These are phyloP conservation scores for Anoplophora glabripennis DNA, from an alignment of 1,140 invertebrate species.

Conservation along the genomic window DNA sequence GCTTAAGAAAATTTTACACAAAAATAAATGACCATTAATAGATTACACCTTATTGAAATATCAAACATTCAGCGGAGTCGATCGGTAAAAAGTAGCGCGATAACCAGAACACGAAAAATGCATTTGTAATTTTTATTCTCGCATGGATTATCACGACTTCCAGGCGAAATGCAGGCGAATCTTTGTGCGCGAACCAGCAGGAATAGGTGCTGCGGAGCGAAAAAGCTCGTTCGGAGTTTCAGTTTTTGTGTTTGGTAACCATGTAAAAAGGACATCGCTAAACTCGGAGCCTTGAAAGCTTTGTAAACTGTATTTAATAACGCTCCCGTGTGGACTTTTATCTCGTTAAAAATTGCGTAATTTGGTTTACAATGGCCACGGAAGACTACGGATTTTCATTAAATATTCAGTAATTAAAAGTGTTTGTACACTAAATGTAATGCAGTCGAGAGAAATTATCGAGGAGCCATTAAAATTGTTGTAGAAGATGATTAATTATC, in stretches of 20 bases:
- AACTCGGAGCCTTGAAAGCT: slow-evolving; percentile 18
- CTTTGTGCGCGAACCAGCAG: slow-evolving; percentile 14
- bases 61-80: slow-evolving; percentile 9
- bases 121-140: slow-evolving; percentile 27
- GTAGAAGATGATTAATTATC: no score
- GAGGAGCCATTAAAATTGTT: not conserved
- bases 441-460: slow-evolving; percentile 8
- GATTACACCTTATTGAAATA: slow-evolving; percentile 23
- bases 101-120: slow-evolving; percentile 25
- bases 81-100: slow-evolving; percentile 11
- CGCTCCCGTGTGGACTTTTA: slow-evolving; percentile 24
- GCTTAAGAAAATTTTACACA: no score
- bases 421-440: not conserved
- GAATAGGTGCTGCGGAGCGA: slow-evolving; percentile 17
- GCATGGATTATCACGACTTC: slow-evolving; percentile 19
- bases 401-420: slow-evolving; percentile 16
- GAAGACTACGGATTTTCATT: not conserved
- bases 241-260: slow-evolving; percentile 20
- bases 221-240: slow-evolving; percentile 16
- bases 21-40: slow-evolving; percentile 21
- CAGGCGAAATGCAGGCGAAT: slow-evolving; percentile 13
- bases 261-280: slow-evolving; percentile 27
- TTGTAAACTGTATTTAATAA: slow-evolving; percentile 28
- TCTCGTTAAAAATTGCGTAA: slow-evolving; percentile 28
- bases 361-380: slow-evolving; percentile 20